These are phyloP conservation scores for Ophion obscuratus DNA, from an alignment of 2,888 invertebrate genomes.

Conservation along the genomic window DNA sequence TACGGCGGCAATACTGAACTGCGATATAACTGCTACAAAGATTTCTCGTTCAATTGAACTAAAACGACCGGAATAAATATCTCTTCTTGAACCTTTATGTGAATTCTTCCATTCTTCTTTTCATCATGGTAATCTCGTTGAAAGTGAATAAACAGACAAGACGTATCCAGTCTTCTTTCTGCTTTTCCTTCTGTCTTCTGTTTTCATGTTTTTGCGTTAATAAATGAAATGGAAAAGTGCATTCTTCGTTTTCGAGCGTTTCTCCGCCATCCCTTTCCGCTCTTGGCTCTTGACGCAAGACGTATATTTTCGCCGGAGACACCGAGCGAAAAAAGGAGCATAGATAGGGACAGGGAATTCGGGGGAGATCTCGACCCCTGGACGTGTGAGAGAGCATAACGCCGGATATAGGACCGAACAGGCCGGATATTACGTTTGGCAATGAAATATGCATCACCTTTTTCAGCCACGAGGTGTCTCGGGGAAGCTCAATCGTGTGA, in stretches of 20 bases:
- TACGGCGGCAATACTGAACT: constrained; percentile 33
- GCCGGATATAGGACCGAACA: constrained; percentile 31
- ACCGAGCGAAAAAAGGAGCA: constrained; percentile 1
- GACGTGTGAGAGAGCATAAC: constrained; percentile 17
- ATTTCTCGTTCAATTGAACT: constrained; percentile 60
- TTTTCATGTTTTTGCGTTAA: constrained; percentile 8
- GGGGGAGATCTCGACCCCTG: constrained; percentile 40
- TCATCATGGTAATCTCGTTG: constrained; percentile 42
- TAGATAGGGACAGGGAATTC: neutral
- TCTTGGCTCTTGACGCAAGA: constrained; percentile 23
- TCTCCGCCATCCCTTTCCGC: constrained; percentile 47
- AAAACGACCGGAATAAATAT: constrained; percentile 55
- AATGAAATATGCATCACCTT: constrained; percentile 61
- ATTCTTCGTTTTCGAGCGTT: constrained; percentile 9
- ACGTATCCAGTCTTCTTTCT: neutral
- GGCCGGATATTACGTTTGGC: constrained; percentile 59
- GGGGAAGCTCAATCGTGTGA: constrained; percentile 27
- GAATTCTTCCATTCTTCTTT: constrained; percentile 40
- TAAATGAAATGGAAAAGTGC: constrained; percentile 31
- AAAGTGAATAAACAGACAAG: constrained; percentile 36
- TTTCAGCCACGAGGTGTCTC: constrained; percentile 20
- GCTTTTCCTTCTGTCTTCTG: neutral
- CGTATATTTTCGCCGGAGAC: constrained; percentile 36
- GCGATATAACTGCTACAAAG: constrained; percentile 61
- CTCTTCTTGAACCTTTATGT: constrained; percentile 44